phyloP scores from a whole-genome alignment of 2,797 vertebrate species.

The Miichthys miiuy region DNA sequence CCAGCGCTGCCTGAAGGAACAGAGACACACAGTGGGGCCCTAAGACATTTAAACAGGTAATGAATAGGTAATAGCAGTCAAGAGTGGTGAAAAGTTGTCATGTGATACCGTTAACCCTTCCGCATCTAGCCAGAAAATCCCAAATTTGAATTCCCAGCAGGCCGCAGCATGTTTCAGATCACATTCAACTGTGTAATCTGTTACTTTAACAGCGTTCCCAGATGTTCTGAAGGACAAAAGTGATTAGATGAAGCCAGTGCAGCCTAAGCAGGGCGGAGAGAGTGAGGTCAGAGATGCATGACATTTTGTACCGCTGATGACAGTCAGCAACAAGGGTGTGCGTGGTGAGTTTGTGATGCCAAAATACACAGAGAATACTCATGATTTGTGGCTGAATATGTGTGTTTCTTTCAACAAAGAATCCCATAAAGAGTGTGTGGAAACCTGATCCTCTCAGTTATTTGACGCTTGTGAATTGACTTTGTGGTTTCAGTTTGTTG shows the following conservation, averaged over 20 bases:
- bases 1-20: slow-evolving; percentile 72
- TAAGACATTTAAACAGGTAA: slow-evolving; percentile 71
- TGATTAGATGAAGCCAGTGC: slow-evolving; percentile 47
- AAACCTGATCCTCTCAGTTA: slow-evolving; percentile 21
- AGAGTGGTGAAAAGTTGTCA: slow-evolving; percentile 70
- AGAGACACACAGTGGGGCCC: slow-evolving; percentile 61
- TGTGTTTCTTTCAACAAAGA: slow-evolving; percentile 14
- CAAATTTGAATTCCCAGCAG: slow-evolving; percentile 62
- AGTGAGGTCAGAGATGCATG: slow-evolving; percentile 51
- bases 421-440: slow-evolving; percentile 9
- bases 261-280: slow-evolving; percentile 25
- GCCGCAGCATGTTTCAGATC: slow-evolving; percentile 54
- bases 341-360: slow-evolving; percentile 18
- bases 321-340: slow-evolving; percentile 35
- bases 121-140: slow-evolving; percentile 46
- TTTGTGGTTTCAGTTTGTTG: slow-evolving; percentile 30
- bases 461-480: slow-evolving; percentile 13
- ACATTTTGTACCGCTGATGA: slow-evolving; percentile 30
- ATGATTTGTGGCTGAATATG: slow-evolving; percentile 10
- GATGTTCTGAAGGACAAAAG: slow-evolving; percentile 65
- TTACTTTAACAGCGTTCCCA: slow-evolving; percentile 58
- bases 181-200: slow-evolving; percentile 58
- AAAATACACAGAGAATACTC: slow-evolving; percentile 27
- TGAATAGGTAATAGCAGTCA: slow-evolving; percentile 63
- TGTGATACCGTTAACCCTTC: slow-evolving; percentile 75